These are phyloP conservation scores for Cosmorhoe ocellata DNA, from an alignment of 2,888 invertebrate species.

Conservation along the genomic window DNA sequence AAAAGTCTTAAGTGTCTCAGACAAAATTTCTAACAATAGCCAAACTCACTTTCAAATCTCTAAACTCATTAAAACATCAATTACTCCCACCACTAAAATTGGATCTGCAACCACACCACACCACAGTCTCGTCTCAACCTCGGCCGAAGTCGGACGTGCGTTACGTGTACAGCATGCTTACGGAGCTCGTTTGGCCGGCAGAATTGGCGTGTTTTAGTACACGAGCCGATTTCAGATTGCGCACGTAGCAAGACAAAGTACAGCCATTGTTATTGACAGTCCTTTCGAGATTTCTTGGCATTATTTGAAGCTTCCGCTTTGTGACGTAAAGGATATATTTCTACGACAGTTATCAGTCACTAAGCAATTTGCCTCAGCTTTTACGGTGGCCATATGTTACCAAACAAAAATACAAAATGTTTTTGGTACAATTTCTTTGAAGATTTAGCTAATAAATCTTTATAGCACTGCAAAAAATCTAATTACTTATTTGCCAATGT, in stretches of 20 bases:
- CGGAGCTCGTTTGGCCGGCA: conserved; percentile 56
- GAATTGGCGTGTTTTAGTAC: conserved; percentile 55
- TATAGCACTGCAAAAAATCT: too few relatives aligned
- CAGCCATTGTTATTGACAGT: conserved; percentile 52
- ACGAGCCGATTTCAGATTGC: conserved; percentile 58
- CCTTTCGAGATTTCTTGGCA: conserved; percentile 44
- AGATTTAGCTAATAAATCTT: too few relatives aligned
- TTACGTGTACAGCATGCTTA: conserved; percentile 60
- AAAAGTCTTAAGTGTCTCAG: too few relatives aligned
- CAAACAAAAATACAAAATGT: too few relatives aligned
- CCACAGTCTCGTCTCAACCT: conserved; percentile 35
- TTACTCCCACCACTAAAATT: conserved; percentile 33
- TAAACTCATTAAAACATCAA: conserved; percentile 31
- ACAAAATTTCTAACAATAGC: neutral
- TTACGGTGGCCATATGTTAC: too few relatives aligned
- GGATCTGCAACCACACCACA: conserved; percentile 26
- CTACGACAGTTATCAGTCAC: too few relatives aligned
- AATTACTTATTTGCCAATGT: too few relatives aligned
- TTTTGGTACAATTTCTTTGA: too few relatives aligned
- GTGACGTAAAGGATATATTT: too few relatives aligned
- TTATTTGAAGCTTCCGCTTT: conserved; percentile 23
- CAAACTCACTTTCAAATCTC: conserved; percentile 18
- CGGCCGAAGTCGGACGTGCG: conserved; percentile 43
- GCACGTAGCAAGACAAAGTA: conserved; percentile 60
- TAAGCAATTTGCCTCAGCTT: too few relatives aligned